Percentiles rank a stretch among this genome's conserved stretches.
These are phyloP conservation scores for Cecidostiba fungosa DNA, from an alignment of 2,888 invertebrate genomes.

Conservation along the genomic window DNA sequence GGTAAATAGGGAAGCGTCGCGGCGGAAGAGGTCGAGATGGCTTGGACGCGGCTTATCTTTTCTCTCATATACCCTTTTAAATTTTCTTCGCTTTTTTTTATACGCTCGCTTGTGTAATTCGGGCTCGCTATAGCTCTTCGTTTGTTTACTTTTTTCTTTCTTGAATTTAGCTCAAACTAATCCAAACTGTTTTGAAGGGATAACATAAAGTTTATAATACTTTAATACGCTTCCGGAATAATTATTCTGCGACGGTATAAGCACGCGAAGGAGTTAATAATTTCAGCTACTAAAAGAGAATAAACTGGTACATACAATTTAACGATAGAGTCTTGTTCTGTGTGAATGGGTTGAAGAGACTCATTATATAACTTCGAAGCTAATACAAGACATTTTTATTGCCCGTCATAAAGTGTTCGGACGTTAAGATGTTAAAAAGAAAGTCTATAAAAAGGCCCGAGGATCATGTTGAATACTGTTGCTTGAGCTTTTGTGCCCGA, in stretches of 20 bases:
- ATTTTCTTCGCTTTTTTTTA: background rate
- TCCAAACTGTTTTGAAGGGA: no score
- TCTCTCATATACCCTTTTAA: background rate
- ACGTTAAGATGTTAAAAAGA: background rate
- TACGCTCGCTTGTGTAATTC: background rate
- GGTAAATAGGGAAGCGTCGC: background rate
- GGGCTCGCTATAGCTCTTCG: background rate
- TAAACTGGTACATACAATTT: background rate
- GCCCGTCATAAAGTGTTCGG: background rate
- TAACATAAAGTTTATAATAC: no score
- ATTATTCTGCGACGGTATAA: no score
- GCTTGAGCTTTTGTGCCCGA: background rate
- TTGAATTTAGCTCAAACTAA: no score
- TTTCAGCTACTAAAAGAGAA: background rate
- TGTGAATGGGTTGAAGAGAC: background rate
- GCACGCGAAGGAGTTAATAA: background rate
- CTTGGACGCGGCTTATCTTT: background rate
- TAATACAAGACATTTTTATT: conserved; percentile 14
- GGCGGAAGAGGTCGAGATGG: background rate
- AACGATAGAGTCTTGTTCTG: background rate
- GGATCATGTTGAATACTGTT: background rate
- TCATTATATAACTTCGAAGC: background rate
- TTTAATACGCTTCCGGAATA: no score
- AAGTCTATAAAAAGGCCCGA: background rate
- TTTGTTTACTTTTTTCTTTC: background rate